These are phyloP conservation scores for Hypsopygia costalis DNA, from an alignment of 2,888 invertebrate species.

Conservation along the genomic window DNA sequence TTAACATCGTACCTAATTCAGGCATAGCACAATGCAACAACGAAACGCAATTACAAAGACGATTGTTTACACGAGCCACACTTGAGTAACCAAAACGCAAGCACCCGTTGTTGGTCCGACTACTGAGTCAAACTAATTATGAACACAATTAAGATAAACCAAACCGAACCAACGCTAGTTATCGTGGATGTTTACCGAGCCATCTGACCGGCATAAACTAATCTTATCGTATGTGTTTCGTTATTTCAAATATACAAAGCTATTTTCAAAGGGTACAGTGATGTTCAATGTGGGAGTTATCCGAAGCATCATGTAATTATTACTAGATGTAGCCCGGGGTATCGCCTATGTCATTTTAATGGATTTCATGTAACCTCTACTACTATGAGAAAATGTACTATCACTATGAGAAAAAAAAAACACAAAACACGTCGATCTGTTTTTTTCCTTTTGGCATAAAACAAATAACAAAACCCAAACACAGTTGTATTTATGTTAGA, in stretches of 20 bases:
- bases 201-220: slow-evolving; percentile 12
- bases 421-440: too few relatives aligned
- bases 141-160: slow-evolving; percentile 46
- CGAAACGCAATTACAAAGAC: neutral
- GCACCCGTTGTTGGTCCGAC: slow-evolving; percentile 4
- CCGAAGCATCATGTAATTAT: too few relatives aligned
- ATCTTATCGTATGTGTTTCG: too few relatives aligned
- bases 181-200: slow-evolving; percentile 34
- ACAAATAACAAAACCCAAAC: too few relatives aligned
- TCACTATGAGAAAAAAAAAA: too few relatives aligned
- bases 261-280: neutral
- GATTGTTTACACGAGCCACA: neutral
- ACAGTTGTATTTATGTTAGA: too few relatives aligned
- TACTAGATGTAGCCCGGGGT: too few relatives aligned
- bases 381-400: too few relatives aligned
- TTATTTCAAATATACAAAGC: neutral
- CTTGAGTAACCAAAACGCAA: neutral
- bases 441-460: too few relatives aligned
- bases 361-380: too few relatives aligned
- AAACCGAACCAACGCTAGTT: slow-evolving; percentile 17
- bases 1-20: neutral
- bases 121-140: slow-evolving; percentile 32
- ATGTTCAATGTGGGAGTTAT: too few relatives aligned
- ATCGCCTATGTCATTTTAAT: too few relatives aligned
- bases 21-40: neutral